Evolutionary conservation across 1,140 invertebrate species (phyloP).

Genomic region (Drosophila orena): DNA sequence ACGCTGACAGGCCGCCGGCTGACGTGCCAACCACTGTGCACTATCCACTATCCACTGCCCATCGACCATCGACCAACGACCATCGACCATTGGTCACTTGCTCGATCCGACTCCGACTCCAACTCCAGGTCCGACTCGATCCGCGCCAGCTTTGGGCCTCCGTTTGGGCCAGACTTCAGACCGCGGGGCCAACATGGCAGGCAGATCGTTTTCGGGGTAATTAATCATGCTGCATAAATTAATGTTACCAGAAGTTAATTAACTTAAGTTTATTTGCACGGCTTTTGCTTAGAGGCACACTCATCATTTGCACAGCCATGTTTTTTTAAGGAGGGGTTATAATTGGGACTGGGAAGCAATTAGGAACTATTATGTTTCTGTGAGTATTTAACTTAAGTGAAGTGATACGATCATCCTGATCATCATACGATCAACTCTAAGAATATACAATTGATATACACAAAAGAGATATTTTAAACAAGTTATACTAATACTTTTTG

Average conservation of each 20-base stretch:
- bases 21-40: conserved; percentile 52
- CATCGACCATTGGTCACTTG: conserved; percentile 37
- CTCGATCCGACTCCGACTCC: conserved; percentile 6
- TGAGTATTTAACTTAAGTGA: background rate
- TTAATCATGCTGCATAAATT: conserved; percentile 80
- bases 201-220: conserved; percentile 59
- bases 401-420: background rate
- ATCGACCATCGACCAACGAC: conserved; percentile 24
- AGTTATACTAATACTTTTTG: no score
- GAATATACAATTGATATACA: no score
- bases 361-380: no score
- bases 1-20: conserved; percentile 65
- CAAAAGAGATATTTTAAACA: no score
- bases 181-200: conserved; percentile 48
- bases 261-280: conserved; percentile 78
- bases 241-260: conserved; percentile 80
- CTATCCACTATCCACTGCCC: conserved; percentile 28
- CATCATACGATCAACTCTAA: no score
- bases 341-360: background rate
- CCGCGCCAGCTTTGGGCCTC: conserved; percentile 10
- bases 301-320: conserved; percentile 30
- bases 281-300: conserved; percentile 48
- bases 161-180: conserved; percentile 5
- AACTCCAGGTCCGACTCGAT: background rate
- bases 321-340: background rate